phyloP scores from a whole-genome alignment of 2,888 invertebrate genomes.

The Osmoderma eremita region DNA sequence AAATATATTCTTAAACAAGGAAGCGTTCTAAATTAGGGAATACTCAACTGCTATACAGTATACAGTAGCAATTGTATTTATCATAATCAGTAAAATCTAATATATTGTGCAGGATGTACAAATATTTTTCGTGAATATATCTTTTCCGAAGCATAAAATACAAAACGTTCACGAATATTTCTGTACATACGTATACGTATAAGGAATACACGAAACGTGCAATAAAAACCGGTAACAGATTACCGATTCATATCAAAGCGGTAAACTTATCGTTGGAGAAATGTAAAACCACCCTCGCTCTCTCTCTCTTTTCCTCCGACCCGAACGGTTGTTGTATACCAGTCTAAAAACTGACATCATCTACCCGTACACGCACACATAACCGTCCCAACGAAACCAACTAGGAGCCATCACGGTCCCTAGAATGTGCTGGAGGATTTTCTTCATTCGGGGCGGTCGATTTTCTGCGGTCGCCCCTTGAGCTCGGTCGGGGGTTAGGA shows the following conservation, averaged over 20 bases:
- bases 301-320: constrained; percentile 3
- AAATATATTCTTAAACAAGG: too few relatives aligned
- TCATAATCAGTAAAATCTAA: constrained; percentile 2
- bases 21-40: too few relatives aligned
- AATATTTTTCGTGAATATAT: constrained; percentile 5
- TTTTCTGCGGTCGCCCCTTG: constrained; percentile 39
- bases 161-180: constrained; percentile 6
- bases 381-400: constrained; percentile 1
- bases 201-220: constrained; percentile 32
- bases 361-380: not conserved
- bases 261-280: constrained; percentile 34
- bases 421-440: constrained; percentile 29
- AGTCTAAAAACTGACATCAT: constrained; percentile 13
- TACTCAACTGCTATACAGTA: too few relatives aligned
- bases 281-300: constrained; percentile 21
- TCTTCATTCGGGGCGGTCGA: constrained; percentile 41
- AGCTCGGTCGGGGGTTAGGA: constrained; percentile 56
- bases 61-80: too few relatives aligned
- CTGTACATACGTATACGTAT: not conserved
- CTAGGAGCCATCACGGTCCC: constrained; percentile 6
- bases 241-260: constrained; percentile 35
- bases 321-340: too few relatives aligned
- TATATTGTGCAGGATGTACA: too few relatives aligned
- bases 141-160: constrained; percentile 30
- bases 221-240: constrained; percentile 36